Conservation (phyloP, 2,797 vertebrate species). For the Epinephelus coioides region DNA sequence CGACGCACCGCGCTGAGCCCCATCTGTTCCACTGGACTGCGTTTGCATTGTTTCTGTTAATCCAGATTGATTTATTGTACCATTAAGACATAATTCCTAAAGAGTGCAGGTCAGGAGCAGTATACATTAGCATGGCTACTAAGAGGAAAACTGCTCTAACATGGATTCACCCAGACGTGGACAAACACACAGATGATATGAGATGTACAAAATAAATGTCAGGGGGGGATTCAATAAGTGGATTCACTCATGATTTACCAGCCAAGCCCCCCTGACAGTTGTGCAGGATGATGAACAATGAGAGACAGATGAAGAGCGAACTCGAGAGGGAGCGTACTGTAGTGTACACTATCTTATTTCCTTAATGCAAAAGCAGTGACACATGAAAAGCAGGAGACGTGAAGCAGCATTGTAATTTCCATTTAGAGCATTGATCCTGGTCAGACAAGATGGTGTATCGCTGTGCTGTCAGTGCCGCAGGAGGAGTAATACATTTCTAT, state of each 20-base stretch:
- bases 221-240: constrained; percentile 33
- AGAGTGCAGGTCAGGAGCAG: constrained; percentile 48
- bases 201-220: constrained; percentile 47
- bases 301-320: constrained; percentile 3
- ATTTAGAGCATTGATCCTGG: constrained; percentile 53
- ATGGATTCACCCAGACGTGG: neutral
- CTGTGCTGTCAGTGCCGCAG: constrained; percentile 35
- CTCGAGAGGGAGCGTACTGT: constrained; percentile 18
- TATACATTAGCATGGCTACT: constrained; percentile 21
- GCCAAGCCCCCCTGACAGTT: constrained; percentile 44
- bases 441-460: constrained; percentile 37
- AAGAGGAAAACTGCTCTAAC: constrained; percentile 1
- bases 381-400: constrained; percentile 56
- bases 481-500: constrained; percentile 43
- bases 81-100: constrained; percentile 69
- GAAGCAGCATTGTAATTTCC: constrained; percentile 53
- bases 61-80: constrained; percentile 69
- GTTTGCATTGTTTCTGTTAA: constrained; percentile 75
- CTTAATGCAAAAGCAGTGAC: constrained; percentile 58
- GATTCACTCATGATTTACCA: constrained; percentile 36
- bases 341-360: constrained; percentile 10
- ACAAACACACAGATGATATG: constrained; percentile 22
- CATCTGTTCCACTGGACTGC: constrained; percentile 76
- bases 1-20: constrained; percentile 51
- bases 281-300: constrained; percentile 49